phyloP scores from a whole-genome alignment of 2,113 vertebrate species.

The rat (Rattus norvegicus) region DNA sequence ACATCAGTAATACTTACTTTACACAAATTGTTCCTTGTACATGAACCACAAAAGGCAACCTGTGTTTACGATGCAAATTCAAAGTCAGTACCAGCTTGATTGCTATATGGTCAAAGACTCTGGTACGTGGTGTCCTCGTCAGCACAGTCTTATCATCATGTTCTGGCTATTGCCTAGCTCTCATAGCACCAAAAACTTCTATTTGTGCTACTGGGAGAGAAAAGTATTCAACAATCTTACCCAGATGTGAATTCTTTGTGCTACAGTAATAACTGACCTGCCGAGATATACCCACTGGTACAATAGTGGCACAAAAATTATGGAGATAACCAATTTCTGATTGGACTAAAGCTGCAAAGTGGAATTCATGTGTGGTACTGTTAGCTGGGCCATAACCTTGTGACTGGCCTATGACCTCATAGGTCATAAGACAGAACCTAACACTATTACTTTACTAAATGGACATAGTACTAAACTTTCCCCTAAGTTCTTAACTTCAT shows the following conservation, averaged over 20 bases:
- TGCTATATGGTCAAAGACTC: background rate
- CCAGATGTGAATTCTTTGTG: background rate
- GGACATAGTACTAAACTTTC: background rate
- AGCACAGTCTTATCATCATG: background rate
- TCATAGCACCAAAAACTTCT: background rate
- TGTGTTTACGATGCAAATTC: background rate
- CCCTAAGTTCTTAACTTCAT: background rate
- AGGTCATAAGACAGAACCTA: background rate
- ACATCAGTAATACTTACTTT: background rate
- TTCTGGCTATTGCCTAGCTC: background rate
- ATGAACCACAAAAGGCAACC: background rate
- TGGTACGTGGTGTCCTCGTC: background rate
- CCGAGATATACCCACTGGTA: background rate
- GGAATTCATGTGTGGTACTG: background rate
- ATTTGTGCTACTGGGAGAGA: background rate
- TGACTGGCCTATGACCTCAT: background rate
- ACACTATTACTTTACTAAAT: background rate
- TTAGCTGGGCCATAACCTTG: background rate
- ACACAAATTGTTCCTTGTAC: background rate
- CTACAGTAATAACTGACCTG: background rate
- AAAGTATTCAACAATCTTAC: background rate
- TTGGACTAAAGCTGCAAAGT: background rate
- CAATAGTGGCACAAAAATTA: background rate
- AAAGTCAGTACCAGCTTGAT: background rate
- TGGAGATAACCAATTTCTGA: background rate